Conservation (phyloP, 2,888 invertebrate species). For the Vanessa cardui region DNA sequence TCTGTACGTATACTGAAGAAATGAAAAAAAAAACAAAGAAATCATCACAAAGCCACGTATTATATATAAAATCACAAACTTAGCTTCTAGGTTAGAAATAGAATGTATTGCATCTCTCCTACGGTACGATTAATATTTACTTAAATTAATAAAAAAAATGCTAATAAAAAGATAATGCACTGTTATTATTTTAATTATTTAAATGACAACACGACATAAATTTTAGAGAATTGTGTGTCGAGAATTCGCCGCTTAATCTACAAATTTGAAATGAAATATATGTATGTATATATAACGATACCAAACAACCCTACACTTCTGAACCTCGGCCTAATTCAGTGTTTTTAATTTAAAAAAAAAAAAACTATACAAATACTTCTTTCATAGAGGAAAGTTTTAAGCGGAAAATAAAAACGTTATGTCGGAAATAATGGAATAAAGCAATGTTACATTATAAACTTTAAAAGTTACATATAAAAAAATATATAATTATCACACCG, state of each 20-base stretch:
- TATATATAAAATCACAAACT: slow-evolving; percentile 46
- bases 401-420: background rate
- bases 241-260: background rate
- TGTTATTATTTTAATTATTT: slow-evolving; percentile 21
- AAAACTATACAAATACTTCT: too few relatives aligned
- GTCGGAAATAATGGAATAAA: background rate
- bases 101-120: slow-evolving; percentile 68
- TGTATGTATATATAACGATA: too few relatives aligned
- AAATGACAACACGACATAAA: slow-evolving; percentile 26
- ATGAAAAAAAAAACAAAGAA: background rate
- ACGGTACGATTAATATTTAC: slow-evolving; percentile 41
- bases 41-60: background rate
- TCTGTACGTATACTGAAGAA: background rate
- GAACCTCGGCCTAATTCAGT: background rate
- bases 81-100: slow-evolving; percentile 62
- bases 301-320: too few relatives aligned
- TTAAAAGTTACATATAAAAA: slow-evolving; percentile 7
- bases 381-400: background rate
- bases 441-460: background rate
- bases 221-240: slow-evolving; percentile 5
- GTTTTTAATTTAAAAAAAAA: background rate
- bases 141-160: slow-evolving; percentile 24
- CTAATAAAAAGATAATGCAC: slow-evolving; percentile 24
- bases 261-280: too few relatives aligned
- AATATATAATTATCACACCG: slow-evolving; percentile 16